phyloP scores from a whole-genome alignment of 1,140 invertebrate species.

The Lasioglossum baleicum region DNA sequence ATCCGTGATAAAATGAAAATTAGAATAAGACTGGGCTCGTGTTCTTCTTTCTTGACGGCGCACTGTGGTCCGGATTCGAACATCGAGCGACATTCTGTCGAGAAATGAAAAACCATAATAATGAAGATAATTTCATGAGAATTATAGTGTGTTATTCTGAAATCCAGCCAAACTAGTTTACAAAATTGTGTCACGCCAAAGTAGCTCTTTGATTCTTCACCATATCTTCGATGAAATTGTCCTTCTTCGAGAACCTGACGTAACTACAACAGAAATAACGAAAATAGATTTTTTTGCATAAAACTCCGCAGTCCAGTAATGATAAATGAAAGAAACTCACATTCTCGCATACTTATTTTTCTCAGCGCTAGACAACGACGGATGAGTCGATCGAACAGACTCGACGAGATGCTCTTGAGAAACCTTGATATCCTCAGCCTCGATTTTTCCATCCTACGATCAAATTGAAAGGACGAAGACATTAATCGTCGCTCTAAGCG shows the following conservation, averaged over 20 bases:
- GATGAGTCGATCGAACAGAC: constrained; percentile 83
- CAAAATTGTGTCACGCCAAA: constrained; percentile 48
- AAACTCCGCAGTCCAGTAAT: not conserved
- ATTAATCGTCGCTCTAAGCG: constrained; percentile 50
- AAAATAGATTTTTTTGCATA: not conserved
- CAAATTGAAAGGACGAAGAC: constrained; percentile 12
- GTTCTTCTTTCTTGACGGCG: not conserved
- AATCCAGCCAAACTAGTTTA: no score
- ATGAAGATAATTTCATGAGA: no score
- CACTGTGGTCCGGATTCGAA: no score
- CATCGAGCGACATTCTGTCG: no score
- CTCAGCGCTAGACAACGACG: constrained; percentile 84
- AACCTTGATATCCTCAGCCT: constrained; percentile 63
- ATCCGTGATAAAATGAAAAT: constrained; percentile 17
- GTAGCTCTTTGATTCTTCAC: constrained; percentile 68
- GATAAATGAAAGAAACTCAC: constrained; percentile 71
- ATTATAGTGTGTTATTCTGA: no score
- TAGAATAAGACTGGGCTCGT: not conserved
- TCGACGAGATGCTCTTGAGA: constrained; percentile 80
- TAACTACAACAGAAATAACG: constrained; percentile 66
- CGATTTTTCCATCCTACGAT: constrained; percentile 48
- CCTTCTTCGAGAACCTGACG: constrained; percentile 66
- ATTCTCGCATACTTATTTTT: constrained; percentile 83
- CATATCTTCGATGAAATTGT: constrained; percentile 52
- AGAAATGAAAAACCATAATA: no score